Conservation (phyloP, 2,113 vertebrate genomes). For the Alethe castanea region DNA sequence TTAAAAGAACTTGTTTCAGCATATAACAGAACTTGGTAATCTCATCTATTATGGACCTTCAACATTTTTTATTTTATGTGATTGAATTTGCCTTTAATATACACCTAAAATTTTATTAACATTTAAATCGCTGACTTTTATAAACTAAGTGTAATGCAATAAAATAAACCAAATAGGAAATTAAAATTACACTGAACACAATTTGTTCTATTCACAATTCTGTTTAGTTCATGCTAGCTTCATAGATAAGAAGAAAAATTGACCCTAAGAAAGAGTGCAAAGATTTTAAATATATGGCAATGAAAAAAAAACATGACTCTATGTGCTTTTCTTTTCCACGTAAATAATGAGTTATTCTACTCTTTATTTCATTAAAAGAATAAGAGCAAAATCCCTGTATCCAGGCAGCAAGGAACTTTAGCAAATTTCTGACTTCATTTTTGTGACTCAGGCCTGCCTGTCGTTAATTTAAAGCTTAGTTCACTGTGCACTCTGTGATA, state of each 20-base stretch:
- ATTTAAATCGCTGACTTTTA: not conserved
- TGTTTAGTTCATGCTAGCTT: not conserved
- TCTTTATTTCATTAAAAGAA: not conserved
- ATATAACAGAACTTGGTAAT: not conserved
- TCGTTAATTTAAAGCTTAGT: not conserved
- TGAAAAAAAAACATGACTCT: not conserved
- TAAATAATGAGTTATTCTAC: not conserved
- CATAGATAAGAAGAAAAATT: not conserved
- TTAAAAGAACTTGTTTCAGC: not conserved
- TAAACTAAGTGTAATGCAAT: not conserved
- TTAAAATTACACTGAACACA: not conserved
- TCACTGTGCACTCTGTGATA: not conserved
- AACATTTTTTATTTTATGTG: not conserved
- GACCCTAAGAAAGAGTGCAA: not conserved
- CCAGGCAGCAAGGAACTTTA: not conserved
- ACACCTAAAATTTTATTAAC: not conserved
- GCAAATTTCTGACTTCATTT: not conserved
- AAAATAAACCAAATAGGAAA: not conserved
- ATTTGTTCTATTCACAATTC: not conserved
- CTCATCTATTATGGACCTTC: not conserved
- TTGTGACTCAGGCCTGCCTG: not conserved
- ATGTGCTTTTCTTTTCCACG: accelerated
- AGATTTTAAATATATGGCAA: not conserved
- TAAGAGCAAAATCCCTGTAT: not conserved
- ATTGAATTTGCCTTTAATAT: not conserved